phyloP scores from a whole-genome alignment of 1,140 invertebrate species.

The Eriocheir sinensis region DNA sequence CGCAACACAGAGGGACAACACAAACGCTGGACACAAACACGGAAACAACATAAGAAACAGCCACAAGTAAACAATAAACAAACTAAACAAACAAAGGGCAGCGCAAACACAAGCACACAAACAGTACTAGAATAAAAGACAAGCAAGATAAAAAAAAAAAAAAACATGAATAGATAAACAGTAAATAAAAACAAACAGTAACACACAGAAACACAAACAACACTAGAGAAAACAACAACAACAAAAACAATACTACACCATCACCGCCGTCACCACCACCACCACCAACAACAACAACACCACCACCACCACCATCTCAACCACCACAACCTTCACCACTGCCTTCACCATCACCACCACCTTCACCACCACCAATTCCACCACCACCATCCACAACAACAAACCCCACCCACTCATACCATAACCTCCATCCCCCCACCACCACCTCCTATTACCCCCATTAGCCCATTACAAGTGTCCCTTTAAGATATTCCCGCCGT shows the following conservation, averaged over 20 bases:
- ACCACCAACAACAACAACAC: background rate
- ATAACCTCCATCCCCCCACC: background rate
- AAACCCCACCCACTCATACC: too few species aligned
- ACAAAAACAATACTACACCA: background rate
- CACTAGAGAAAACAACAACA: background rate
- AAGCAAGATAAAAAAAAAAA: too few species aligned
- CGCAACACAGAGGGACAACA: too few species aligned
- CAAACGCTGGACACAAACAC: too few species aligned
- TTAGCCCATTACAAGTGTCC: background rate
- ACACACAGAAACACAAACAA: background rate
- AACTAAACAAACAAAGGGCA: too few species aligned
- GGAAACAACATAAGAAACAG: too few species aligned
- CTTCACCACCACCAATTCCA: background rate
- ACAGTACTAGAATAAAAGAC: too few species aligned
- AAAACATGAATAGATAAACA: too few species aligned
- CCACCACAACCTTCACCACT: background rate
- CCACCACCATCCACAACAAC: background rate
- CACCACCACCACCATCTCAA: too few species aligned
- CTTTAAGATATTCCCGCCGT: slow-evolving; percentile 13
- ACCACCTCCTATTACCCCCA: background rate
- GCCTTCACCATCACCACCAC: too few species aligned
- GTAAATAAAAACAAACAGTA: background rate
- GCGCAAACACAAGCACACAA: too few species aligned
- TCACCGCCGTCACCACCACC: background rate
- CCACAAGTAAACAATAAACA: too few species aligned